phyloP scores from a whole-genome alignment of 1,140 invertebrate genomes.

The Protaetia brevitarsis region DNA sequence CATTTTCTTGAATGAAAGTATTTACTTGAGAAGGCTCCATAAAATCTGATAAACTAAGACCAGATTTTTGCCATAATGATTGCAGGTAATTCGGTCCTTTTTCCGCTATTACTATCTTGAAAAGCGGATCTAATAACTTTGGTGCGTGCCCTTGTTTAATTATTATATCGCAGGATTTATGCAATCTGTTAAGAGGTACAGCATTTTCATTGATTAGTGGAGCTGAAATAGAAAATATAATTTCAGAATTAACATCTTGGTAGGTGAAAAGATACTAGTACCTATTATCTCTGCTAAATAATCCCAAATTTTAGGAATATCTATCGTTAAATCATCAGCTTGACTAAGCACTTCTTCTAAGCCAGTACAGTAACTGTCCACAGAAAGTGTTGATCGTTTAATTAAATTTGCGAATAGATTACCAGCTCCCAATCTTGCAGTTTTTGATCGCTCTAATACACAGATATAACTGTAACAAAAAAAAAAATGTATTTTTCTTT shows the following conservation, averaged over 20 bases:
- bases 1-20: constrained; percentile 60
- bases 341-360: constrained; percentile 55
- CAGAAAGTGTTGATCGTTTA: constrained; percentile 43
- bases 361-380: constrained; percentile 49
- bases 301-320: constrained; percentile 72
- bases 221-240: constrained; percentile 47
- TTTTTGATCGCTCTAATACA: constrained; percentile 46
- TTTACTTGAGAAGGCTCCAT: constrained; percentile 54
- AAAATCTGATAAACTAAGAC: constrained; percentile 56
- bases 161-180: constrained; percentile 43
- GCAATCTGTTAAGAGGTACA: constrained; percentile 51
- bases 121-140: constrained; percentile 54
- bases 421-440: constrained; percentile 47
- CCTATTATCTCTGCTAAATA: constrained; percentile 66
- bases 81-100: constrained; percentile 58
- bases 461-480: constrained; percentile 36
- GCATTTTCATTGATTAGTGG: constrained; percentile 51
- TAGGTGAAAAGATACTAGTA: constrained; percentile 40
- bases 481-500: background rate
- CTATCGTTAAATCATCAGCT: constrained; percentile 66
- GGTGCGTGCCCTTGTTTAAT: constrained; percentile 48
- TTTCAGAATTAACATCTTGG: background rate
- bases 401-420: constrained; percentile 47
- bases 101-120: constrained; percentile 53
- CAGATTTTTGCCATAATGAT: constrained; percentile 58